Base-by-base conservation (phyloP, 2,113 vertebrate genomes). In the Scatophagus argus region DNA sequence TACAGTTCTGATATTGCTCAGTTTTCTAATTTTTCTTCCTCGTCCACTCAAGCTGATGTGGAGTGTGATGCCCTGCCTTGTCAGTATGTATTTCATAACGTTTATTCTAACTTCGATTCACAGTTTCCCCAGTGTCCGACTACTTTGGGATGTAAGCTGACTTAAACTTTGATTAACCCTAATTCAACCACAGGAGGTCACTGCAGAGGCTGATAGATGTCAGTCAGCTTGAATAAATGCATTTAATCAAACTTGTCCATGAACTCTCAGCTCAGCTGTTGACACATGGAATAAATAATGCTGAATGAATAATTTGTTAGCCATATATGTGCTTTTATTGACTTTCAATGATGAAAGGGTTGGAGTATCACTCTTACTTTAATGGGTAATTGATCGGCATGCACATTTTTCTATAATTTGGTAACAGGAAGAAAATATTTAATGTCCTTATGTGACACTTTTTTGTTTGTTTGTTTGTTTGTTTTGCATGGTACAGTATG, bases 141-240 rank as follows among this genome's bases (percentile, higher is more conserved):
- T n/a, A n/a, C 70, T 84, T 75, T n/a, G 71, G 43, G 65, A 79
- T 82, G 58, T 65, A 25, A 76, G 61, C 61, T 61, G 65, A 79
- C 74, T 62, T 87, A 66, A 88, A 88, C 80, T 86, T 84, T 72
- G 63, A 87, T 82, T 87, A 80, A 87, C 70, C 74, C 58, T 55
- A 51, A 88, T 75, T 73, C 31, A 63, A 55, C 47, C 66, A 58
- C 38, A 69, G 61, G 78, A 39, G 71, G 63, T 76, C 51, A 65
- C 39, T 41, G 34, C 38, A 2, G 19, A 69, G 60, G 70, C 56
- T 27, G 39, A 1, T n/a, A 51, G 51, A 58, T 81, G 58, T 62
- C 68, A 51, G 34, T 70, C 12, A 47, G 49, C 43, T 83, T 68
- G 39, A 64, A 72, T 61, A 66, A 71, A 85, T 47, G 1, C 31